Evolutionary conservation across 2,113 vertebrate species (phyloP), one percentile per base, ranked within the genome.

Genomic region (Sterna hirundo): DNA sequence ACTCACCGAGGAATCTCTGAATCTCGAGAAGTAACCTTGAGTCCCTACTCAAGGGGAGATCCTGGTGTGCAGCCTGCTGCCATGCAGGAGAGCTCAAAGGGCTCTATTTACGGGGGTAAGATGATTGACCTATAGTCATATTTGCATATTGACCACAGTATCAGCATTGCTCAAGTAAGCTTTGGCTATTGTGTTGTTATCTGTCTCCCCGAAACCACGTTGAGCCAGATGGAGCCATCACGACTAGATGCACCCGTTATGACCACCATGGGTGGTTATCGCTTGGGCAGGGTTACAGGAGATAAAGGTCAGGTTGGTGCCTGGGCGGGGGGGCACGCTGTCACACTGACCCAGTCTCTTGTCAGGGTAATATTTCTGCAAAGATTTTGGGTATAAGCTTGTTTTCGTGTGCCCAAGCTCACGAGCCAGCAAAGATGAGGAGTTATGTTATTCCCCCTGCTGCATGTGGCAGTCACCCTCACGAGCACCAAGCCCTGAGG

Each of bases 341-440:
- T 40, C 60, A 62, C 60, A 62, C 71, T 40, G 69, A 10, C 26
- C n/a, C 46, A 70, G 22, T 4, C 38, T 78, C 34, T 36, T 76
- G 9, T n/a, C 3, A 1, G 20, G 32, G 12, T 75, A 55, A 22
- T 55, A 78, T 25, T 91, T 78, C 57, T 79, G 38, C 22, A 86
- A 13, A 77, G 19, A 54, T 44, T 86, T 71, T 16, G 13, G 11
- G 22, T 61, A 36, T 30, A 65, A 75, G 15, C 16, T 69, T 76
- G 15, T 1, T 68, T 86, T 47, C 26, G 6, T 19, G 15, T 78
- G 27, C 27, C 36, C 0, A 0, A 90, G 30, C 29, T 68, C 42
- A 34, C 25, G 1, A 5, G 29, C 34, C 20, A 32, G 20, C 5
- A 8, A 40, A 17, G 2, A 0, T 32, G 75, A 66, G 12, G 34